A percentile compares a stretch with the other conserved stretches of the same genome.
Evolutionary conservation across 2,797 vertebrate species (phyloP).

Genomic region (Tapera naevia): DNA sequence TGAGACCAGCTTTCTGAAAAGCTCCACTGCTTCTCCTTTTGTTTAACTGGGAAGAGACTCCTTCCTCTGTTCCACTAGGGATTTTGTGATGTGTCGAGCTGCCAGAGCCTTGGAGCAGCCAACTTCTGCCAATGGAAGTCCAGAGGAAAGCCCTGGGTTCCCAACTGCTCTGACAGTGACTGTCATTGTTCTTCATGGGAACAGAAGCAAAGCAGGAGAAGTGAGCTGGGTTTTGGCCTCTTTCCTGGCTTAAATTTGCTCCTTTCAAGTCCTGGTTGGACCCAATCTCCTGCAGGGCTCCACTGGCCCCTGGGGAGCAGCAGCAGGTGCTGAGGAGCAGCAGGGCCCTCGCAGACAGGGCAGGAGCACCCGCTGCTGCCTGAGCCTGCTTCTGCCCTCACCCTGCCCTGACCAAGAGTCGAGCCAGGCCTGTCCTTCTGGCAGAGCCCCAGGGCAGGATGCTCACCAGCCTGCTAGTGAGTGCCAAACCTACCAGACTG

Average conservation of each 20-base stretch:
- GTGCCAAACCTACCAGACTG: slow-evolving; percentile 36
- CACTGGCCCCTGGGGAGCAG: background rate
- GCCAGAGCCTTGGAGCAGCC: background rate
- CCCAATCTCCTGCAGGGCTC: background rate
- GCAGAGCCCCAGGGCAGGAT: slow-evolving; percentile 30
- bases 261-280: background rate
- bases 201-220: slow-evolving; percentile 21
- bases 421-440: background rate
- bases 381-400: background rate
- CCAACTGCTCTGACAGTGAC: slow-evolving; percentile 7
- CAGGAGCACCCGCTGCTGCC: background rate
- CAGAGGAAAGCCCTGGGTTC: slow-evolving; percentile 2
- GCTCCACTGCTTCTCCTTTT: background rate
- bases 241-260: slow-evolving; percentile 12
- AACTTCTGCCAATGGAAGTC: background rate
- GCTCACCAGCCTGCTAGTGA: slow-evolving; percentile 22
- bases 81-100: background rate
- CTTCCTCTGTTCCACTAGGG: background rate
- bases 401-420: background rate
- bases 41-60: background rate
- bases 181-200: slow-evolving; percentile 43
- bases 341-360: background rate
- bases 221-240: slow-evolving; percentile 6
- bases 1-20: background rate
- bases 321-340: background rate